These are phyloP conservation scores for Eulemur rubriventer DNA, from an alignment of 2,797 vertebrate genomes.

Conservation along the genomic window DNA sequence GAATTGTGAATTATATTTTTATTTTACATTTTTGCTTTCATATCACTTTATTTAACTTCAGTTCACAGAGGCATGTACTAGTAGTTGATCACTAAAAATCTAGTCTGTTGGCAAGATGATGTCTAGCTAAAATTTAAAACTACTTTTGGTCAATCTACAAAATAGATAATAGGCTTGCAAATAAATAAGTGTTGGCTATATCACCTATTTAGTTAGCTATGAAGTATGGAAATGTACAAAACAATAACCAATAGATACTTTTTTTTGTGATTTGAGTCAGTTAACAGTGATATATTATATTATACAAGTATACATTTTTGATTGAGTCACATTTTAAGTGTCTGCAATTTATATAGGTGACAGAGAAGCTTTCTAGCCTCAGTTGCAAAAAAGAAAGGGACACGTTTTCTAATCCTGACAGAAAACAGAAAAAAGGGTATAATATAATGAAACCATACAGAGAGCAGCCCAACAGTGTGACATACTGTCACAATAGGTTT, in stretches of 20 bases:
- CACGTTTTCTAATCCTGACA: background rate
- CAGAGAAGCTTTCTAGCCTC: background rate
- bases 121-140: conserved; percentile 1
- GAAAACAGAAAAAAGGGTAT: background rate
- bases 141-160: conserved; percentile 13
- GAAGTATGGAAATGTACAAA: background rate
- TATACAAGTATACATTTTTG: background rate
- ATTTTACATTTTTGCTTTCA: conserved; percentile 22
- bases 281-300: background rate
- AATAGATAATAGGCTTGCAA: background rate
- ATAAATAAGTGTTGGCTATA: background rate
- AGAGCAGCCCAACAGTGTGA: background rate
- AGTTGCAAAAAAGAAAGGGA: background rate
- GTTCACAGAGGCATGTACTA: background rate
- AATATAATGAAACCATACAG: background rate
- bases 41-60: conserved; percentile 40
- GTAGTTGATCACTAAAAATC: background rate
- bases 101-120: background rate
- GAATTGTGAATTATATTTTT: background rate
- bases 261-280: background rate
- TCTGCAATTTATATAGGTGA: background rate
- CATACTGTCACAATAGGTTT: background rate
- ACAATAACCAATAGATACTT: background rate
- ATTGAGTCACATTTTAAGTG: background rate
- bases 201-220: background rate